Evolutionary conservation across 2,888 invertebrate species (phyloP).

Genomic region (Argyresthia albistria): DNA sequence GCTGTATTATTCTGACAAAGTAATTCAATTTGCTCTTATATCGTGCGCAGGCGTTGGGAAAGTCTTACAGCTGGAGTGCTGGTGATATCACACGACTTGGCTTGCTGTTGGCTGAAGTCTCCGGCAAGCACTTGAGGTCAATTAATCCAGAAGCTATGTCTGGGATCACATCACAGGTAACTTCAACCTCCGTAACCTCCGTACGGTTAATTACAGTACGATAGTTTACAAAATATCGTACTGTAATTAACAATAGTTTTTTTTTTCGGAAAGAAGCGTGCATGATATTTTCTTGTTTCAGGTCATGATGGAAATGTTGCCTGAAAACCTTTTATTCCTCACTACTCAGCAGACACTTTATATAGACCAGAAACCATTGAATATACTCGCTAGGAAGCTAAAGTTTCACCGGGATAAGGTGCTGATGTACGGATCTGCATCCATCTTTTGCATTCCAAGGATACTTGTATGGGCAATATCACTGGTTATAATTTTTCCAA

Average conservation of each 20-base stretch:
- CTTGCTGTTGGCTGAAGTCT: slow-evolving; percentile 44
- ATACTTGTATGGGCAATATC: no score
- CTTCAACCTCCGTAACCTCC: no score
- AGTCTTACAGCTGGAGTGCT: slow-evolving; percentile 55
- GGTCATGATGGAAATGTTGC: slow-evolving; percentile 47
- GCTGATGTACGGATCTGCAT: not conserved
- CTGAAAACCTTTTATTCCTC: slow-evolving; percentile 30
- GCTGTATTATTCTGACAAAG: not conserved
- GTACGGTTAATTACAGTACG: no score
- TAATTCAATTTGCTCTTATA: slow-evolving; percentile 15
- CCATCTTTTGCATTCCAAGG: not conserved
- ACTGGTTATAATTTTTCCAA: no score
- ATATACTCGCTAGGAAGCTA: slow-evolving; percentile 41
- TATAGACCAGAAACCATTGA: slow-evolving; percentile 33
- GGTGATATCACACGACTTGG: slow-evolving; percentile 52
- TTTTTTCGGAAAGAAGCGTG: not conserved
- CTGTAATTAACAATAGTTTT: no score
- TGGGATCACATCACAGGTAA: slow-evolving; percentile 47
- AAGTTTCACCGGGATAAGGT: not conserved
- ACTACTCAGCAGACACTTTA: slow-evolving; percentile 38
- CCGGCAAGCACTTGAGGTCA: slow-evolving; percentile 34
- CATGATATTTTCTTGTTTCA: slow-evolving; percentile 12
- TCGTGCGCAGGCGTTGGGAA: slow-evolving; percentile 44
- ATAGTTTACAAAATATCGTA: no score
- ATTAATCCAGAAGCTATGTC: slow-evolving; percentile 50